A percentile compares a stretch with the other conserved stretches of the same genome.
phyloP scores from a whole-genome alignment of 2,888 invertebrate species.

The Tipula unca region DNA sequence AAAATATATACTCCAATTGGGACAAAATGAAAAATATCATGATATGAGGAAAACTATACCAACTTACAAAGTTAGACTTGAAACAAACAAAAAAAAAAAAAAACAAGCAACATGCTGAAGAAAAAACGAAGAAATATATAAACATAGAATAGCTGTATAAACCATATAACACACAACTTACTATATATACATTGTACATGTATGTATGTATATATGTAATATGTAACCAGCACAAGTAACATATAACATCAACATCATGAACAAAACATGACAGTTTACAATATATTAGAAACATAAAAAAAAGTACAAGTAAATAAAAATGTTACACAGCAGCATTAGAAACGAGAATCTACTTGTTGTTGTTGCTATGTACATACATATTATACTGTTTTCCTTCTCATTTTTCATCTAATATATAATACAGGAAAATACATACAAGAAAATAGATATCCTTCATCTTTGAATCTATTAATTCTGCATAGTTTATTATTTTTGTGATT shows the following conservation, averaged over 20 bases:
- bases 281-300: not conserved
- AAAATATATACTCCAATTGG: not conserved
- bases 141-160: not conserved
- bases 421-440: not conserved
- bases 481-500: not conserved
- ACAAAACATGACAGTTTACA: slow-evolving; percentile 14
- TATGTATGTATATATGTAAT: not conserved
- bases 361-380: not conserved
- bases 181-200: not conserved
- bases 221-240: not conserved
- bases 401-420: not conserved
- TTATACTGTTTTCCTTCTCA: not conserved
- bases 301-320: not conserved
- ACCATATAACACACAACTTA: not conserved
- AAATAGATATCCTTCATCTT: not conserved
- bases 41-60: not conserved
- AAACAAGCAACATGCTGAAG: not conserved
- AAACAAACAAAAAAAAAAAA: not conserved
- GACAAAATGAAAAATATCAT: not conserved
- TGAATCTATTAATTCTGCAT: not conserved
- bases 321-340: not conserved
- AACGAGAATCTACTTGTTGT: not conserved
- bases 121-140: not conserved
- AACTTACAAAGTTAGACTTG: not conserved
- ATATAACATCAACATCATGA: not conserved